Evolutionary conservation across 2,888 invertebrate genomes (phyloP).

Genomic region (Endomychus coccineus): DNA sequence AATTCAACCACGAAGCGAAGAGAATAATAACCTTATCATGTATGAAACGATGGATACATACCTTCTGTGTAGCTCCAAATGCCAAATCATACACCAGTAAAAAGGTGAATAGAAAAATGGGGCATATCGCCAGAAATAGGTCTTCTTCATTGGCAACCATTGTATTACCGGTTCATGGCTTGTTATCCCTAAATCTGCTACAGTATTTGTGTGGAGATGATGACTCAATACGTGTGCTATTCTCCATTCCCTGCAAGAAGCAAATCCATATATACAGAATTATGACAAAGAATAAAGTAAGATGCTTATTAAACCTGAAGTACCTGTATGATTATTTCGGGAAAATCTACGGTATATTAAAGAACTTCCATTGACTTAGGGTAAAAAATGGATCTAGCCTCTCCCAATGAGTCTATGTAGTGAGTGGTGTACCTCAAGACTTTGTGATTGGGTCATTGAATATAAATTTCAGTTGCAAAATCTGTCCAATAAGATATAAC

Average conservation of each 20-base stretch:
- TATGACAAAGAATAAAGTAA: too few species aligned
- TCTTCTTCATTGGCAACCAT: constrained; percentile 56
- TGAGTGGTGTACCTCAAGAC: too few species aligned
- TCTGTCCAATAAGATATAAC: not conserved
- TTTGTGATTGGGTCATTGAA: too few species aligned
- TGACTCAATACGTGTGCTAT: constrained; percentile 71
- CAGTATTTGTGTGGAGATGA: constrained; percentile 70
- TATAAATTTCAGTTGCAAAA: too few species aligned
- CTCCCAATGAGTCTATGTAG: too few species aligned
- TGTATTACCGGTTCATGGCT: constrained; percentile 57
- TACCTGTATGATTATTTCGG: too few species aligned
- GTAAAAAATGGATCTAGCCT: too few species aligned
- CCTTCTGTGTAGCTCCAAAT: constrained; percentile 43
- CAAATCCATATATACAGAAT: too few species aligned
- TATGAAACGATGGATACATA: constrained; percentile 31
- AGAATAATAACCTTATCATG: not conserved
- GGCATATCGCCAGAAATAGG: constrained; percentile 45
- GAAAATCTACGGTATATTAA: too few species aligned
- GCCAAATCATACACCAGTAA: constrained; percentile 34
- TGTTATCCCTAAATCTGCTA: constrained; percentile 65
- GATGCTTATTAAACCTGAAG: too few species aligned
- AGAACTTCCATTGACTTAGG: too few species aligned
- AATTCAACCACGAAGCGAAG: not conserved
- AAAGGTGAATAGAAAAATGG: constrained; percentile 49
- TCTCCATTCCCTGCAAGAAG: constrained; percentile 59